Base-by-base conservation (phyloP, 1,140 invertebrate genomes). In the Pentalonia nigronervosa region DNA sequence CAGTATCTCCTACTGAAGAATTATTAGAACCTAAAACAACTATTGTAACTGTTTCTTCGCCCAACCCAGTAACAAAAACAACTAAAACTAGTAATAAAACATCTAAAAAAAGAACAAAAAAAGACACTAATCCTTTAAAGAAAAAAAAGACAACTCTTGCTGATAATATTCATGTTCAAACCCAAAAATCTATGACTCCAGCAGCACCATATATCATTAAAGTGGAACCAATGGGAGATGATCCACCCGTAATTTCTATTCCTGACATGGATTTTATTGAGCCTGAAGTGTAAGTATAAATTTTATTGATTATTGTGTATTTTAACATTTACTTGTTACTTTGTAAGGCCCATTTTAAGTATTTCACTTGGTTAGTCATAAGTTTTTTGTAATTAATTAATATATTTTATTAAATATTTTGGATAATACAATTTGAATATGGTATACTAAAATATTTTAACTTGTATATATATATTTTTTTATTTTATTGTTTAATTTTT, bases 181-280 rank as follows among this genome's bases (percentile, higher is more conserved):
- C 47, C 1, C 84, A 9, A 53, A 36, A 41, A 53, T n/a, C 67
- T 25, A 7, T 6, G 23, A 1, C 21, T 90, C 17, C n/a, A 45
- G 6, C 25, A n/a, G 30, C 8, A 30, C 56, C 53, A n/a, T 93
- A 93, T 60, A n/a, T 50, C 7, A 81, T 93, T 21, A 93, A 93
- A 53, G 34, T 93, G 7, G 91, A 93, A 45, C 67, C 91, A 53
- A 20, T 21, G 17, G 91, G 25, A 36, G 23, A 93, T 45, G 76
- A 93, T 84, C 91, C 48, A 30, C 91, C 91, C 6, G 91, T 93
- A 25, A 93, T 93, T 36, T 93, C 91, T 34, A 93, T 93, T 45
- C 91, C 91, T 0, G 91, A 93, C 23, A 86, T 41, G 21, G 81
- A 84, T 53, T 50, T 93, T 20, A 1, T 53, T 41, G 91, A 93